Evolutionary conservation across 2,113 vertebrate species (phyloP), one percentile per base, ranked within the genome.

Genomic region (Nymphicus hollandicus): DNA sequence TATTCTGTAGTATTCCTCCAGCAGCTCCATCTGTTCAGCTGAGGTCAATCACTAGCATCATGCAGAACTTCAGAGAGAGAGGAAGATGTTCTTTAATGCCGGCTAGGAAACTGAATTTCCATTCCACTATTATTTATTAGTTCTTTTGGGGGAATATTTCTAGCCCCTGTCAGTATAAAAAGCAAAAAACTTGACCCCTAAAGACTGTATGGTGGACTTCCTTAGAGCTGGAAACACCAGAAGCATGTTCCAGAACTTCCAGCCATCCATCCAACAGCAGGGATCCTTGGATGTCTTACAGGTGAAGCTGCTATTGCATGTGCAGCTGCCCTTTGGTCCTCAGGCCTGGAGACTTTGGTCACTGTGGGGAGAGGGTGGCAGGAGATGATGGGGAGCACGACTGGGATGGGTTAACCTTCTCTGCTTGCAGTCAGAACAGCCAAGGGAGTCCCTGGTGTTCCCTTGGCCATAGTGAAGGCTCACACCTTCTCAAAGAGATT

Each of bases 21-120:
- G 80, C 95, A 94, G 96, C 81, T 96, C 83, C 88, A 81, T 93
- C 19, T 92, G 96, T 90, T 96, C 87, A 66, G 74, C 86, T 14
- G 70, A 93, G 95, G 95, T 94, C 95, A 92, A 89, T 96, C 93
- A 89, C 91, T 79, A 96, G 86, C 92, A 92, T 91, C 88, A 91
- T 49, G 93, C 80, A 91, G 86, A 65, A 37, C 70, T 89, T 91
- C 81, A 94, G 93, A 89, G 79, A 74, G 64, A 84, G 72, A 70
- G 71, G 81, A 94, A 56, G 72, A 89, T 85, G 49, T 76, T 92
- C 92, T 92, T 91, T 82, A 84, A 85, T 33, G 58, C 41, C 87
- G 81, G 66, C 73, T 72, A 60, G 74, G 73, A 89, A 91, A 92
- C 53, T 37, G 44, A 35, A 93, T 96, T 91, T 89, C 78, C 81